Conservation (phyloP, 2,797 vertebrate genomes). For the Aphelocoma californica region DNA sequence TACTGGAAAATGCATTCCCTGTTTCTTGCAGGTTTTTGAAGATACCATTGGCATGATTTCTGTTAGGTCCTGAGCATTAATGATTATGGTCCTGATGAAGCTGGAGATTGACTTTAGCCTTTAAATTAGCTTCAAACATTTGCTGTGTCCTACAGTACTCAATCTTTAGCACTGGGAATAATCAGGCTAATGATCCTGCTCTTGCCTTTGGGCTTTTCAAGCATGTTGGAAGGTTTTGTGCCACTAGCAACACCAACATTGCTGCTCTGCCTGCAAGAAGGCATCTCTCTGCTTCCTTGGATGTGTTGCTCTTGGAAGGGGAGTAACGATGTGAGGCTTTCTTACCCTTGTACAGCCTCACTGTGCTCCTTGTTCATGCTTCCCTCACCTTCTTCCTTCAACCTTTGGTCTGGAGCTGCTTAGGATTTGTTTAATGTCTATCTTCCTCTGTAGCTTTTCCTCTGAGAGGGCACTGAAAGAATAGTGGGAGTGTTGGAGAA, state of each 20-base stretch:
- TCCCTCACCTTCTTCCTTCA: not conserved
- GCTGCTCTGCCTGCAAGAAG: not conserved
- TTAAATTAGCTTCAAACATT: not conserved
- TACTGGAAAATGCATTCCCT: not conserved
- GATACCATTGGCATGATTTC: not conserved
- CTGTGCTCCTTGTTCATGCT: not conserved
- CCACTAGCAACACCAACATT: not conserved
- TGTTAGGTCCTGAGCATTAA: not conserved
- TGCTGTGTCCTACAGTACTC: not conserved
- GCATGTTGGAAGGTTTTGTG: not conserved
- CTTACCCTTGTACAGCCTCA: not conserved
- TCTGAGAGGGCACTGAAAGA: not conserved
- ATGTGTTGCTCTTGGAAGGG: not conserved
- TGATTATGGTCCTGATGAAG: not conserved
- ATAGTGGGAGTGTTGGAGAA: not conserved
- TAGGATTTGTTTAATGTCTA: not conserved
- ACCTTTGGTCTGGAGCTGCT: not conserved
- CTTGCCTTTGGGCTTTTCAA: not conserved
- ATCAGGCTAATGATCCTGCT: not conserved
- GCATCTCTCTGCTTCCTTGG: not conserved
- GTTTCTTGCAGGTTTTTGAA: not conserved
- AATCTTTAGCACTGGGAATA: not conserved
- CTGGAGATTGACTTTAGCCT: not conserved
- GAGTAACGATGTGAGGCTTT: not conserved
- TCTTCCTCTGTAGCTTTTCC: not conserved